phyloP scores from a whole-genome alignment of 2,888 invertebrate species.

The Nomada flava region DNA sequence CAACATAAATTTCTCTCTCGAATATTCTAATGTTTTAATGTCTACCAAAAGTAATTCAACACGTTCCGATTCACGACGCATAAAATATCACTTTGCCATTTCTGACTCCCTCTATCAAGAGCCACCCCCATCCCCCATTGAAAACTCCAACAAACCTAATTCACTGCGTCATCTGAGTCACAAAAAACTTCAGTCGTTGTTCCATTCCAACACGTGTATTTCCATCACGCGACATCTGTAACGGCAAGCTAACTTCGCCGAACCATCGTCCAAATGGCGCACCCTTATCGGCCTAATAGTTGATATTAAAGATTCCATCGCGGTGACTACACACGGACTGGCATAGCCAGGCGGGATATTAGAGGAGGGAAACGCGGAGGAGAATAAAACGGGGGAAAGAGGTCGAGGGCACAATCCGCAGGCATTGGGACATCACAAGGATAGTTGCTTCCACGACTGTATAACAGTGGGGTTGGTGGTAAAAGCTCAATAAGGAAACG shows the following conservation, averaged over 20 bases:
- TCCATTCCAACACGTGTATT: not conserved
- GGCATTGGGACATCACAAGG: constrained; percentile 21
- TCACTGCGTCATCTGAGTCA: not conserved
- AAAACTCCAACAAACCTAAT: not conserved
- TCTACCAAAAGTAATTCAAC: too few relatives aligned
- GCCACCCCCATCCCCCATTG: not conserved
- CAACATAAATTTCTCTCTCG: too few relatives aligned
- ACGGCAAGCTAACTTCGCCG: constrained; percentile 30
- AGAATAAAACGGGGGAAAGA: not conserved
- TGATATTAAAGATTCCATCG: constrained; percentile 44
- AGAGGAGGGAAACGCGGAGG: not conserved
- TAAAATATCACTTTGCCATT: too few relatives aligned
- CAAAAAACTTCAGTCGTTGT: not conserved
- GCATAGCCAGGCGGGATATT: constrained; percentile 30
- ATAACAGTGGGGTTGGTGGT: constrained; percentile 46
- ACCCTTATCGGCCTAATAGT: constrained; percentile 48
- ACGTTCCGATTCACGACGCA: too few relatives aligned
- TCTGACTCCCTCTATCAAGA: not conserved
- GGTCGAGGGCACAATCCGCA: not conserved
- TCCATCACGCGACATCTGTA: constrained; percentile 28
- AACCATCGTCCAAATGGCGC: not conserved
- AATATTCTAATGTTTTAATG: too few relatives aligned
- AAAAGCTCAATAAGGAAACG: constrained; percentile 59
- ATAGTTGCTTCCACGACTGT: constrained; percentile 51
- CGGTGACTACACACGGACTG: constrained; percentile 9